Conservation (phyloP, 30 jellyfish, hydroid and myxozoan species). For the Euphysa ruthae region DNA sequence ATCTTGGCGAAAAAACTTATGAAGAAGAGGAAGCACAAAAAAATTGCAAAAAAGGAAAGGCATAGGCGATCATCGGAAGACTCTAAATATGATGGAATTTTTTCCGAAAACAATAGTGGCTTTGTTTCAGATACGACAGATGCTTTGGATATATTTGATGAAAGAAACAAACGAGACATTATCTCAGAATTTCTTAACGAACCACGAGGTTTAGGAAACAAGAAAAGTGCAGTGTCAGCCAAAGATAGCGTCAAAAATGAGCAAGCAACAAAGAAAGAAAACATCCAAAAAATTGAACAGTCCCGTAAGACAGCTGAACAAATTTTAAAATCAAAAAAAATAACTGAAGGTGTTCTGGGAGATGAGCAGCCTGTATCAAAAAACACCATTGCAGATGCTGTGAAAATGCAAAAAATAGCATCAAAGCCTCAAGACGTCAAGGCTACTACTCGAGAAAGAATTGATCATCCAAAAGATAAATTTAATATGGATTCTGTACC, state of each 20-base stretch:
- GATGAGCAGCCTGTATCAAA: slow-evolving; percentile 30
- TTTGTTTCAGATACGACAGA: background rate
- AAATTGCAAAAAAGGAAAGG: background rate
- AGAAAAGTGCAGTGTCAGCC: background rate
- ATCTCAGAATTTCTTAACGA: slow-evolving; percentile 1
- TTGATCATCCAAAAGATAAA: slow-evolving; percentile 38
- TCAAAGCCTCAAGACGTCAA: slow-evolving; percentile 6
- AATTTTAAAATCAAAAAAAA: slow-evolving; percentile 12
- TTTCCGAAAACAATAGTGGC: background rate
- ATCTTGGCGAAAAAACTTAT: background rate
- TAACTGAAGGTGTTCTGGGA: slow-evolving; percentile 54
- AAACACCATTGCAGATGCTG: background rate
- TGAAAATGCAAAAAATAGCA: background rate
- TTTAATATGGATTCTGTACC: slow-evolving; percentile 76
- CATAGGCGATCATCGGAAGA: background rate
- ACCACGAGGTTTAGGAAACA: background rate
- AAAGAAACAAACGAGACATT: background rate
- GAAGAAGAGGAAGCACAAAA: background rate
- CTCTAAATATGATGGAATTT: background rate
- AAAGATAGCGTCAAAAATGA: background rate
- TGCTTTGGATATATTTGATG: background rate
- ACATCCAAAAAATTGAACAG: background rate
- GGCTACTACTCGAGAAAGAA: slow-evolving; percentile 9
- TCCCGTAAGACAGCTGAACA: background rate
- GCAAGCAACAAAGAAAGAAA: background rate